These are phyloP conservation scores for Lumbricus terrestris DNA, from an alignment of 2,888 invertebrate species.

Conservation along the genomic window DNA sequence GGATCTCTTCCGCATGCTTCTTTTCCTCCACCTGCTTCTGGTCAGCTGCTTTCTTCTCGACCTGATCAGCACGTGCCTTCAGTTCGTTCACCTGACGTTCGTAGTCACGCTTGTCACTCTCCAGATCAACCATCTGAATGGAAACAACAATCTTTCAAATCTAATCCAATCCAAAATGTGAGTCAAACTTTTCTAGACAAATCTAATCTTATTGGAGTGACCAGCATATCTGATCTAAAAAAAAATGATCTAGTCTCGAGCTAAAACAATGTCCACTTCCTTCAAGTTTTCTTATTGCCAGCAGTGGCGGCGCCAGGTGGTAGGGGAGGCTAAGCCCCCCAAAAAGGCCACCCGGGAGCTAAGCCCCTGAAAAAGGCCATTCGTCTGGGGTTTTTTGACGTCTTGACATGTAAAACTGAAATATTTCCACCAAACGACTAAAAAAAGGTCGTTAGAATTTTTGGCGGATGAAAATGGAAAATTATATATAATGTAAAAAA, in stretches of 20 bases:
- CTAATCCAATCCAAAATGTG: not conserved
- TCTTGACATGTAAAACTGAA: too few species aligned
- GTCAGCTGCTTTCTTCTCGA: conserved; percentile 66
- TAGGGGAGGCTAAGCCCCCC: too few species aligned
- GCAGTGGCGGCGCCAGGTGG: too few species aligned
- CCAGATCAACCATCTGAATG: conserved; percentile 65
- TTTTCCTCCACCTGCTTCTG: conserved; percentile 84
- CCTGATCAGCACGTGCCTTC: conserved; percentile 60
- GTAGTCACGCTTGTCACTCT: conserved; percentile 74
- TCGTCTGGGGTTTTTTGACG: too few species aligned
- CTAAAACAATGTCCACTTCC: not conserved
- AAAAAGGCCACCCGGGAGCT: too few species aligned
- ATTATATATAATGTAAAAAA: too few species aligned
- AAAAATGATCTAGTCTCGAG: not conserved
- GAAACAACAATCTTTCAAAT: not conserved
- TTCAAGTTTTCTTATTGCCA: not conserved
- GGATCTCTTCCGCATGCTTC: conserved; percentile 86
- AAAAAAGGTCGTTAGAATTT: too few species aligned
- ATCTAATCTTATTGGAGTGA: not conserved
- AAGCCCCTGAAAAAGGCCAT: too few species aligned
- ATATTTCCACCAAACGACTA: too few species aligned
- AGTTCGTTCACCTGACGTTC: conserved; percentile 68
- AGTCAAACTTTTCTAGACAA: not conserved
- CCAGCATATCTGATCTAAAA: not conserved
- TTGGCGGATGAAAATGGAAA: too few species aligned